phyloP scores from a whole-genome alignment of 1,140 invertebrate genomes.

The Papilio polytes region DNA sequence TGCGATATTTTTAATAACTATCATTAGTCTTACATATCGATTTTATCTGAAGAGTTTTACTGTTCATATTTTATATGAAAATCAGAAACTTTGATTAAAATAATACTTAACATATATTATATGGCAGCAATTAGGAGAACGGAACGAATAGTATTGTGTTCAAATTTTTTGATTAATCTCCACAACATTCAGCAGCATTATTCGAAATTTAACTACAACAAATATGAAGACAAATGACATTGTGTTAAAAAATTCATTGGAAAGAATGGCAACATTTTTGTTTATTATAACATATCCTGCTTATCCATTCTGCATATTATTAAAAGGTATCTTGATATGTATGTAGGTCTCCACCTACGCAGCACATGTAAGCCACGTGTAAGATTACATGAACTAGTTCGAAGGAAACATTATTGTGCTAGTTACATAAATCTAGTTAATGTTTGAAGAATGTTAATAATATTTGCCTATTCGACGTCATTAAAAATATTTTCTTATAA shows the following conservation, averaged over 20 bases:
- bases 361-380: conserved; percentile 1
- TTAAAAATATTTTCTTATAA: background rate
- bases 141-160: no score
- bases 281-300: no score
- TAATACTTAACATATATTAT: no score
- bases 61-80: background rate
- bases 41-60: background rate
- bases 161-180: no score
- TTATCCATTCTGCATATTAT: background rate
- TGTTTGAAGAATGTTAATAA: background rate
- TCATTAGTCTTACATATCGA: background rate
- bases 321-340: background rate
- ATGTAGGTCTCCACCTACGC: conserved; percentile 4
- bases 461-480: background rate
- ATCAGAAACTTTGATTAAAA: background rate
- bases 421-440: conserved; percentile 11
- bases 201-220: no score
- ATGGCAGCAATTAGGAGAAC: no score
- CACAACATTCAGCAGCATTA: no score
- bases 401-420: background rate
- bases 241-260: no score
- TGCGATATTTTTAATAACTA: background rate
- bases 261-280: no score
- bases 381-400: conserved; percentile 20
- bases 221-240: no score